Percentiles rank a stretch among this genome's conserved stretches.
Conservation (phyloP, 2,113 vertebrate species). For the Dascyllus trimaculatus region DNA sequence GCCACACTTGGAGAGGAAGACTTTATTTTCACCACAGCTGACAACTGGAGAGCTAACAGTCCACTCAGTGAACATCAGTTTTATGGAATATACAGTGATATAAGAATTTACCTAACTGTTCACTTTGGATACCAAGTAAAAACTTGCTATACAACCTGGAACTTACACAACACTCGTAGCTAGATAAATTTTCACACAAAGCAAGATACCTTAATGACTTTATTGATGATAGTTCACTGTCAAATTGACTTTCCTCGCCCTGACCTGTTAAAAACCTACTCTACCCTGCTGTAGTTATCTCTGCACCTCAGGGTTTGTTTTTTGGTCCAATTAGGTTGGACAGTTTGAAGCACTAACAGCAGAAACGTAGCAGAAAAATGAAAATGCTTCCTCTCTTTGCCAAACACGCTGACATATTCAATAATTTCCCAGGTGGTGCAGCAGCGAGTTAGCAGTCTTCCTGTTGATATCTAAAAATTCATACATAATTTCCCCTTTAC, state of each 20-base stretch:
- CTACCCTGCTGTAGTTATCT: slow-evolving; percentile 12
- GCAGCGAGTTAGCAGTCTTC: slow-evolving; percentile 44
- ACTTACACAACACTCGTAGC: background rate
- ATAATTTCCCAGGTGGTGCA: slow-evolving; percentile 21
- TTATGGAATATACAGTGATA: too few species aligned
- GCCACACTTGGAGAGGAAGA: too few species aligned
- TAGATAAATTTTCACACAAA: slow-evolving; percentile 10
- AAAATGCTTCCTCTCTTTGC: slow-evolving; percentile 34
- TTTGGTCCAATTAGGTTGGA: slow-evolving; percentile 52
- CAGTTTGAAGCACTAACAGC: slow-evolving; percentile 45
- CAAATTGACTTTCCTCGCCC: slow-evolving; percentile 11
- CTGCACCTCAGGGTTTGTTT: slow-evolving; percentile 43
- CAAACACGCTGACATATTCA: slow-evolving; percentile 31
- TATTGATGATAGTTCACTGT: slow-evolving; percentile 20
- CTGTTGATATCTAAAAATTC: slow-evolving; percentile 9
- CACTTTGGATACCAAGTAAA: too few species aligned
- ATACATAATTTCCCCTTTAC: background rate
- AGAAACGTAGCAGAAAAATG: slow-evolving; percentile 23
- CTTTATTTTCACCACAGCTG: too few species aligned
- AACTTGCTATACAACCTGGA: too few species aligned
- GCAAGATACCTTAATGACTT: background rate
- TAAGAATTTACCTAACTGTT: too few species aligned
- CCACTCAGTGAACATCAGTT: too few species aligned
- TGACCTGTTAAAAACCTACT: slow-evolving; percentile 20
- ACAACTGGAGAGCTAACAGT: too few species aligned